A percentile compares a stretch with the other conserved stretches of the same genome.
These are phyloP conservation scores for Artemia sinica DNA, from an alignment of 2,888 invertebrate genomes.

Conservation along the genomic window DNA sequence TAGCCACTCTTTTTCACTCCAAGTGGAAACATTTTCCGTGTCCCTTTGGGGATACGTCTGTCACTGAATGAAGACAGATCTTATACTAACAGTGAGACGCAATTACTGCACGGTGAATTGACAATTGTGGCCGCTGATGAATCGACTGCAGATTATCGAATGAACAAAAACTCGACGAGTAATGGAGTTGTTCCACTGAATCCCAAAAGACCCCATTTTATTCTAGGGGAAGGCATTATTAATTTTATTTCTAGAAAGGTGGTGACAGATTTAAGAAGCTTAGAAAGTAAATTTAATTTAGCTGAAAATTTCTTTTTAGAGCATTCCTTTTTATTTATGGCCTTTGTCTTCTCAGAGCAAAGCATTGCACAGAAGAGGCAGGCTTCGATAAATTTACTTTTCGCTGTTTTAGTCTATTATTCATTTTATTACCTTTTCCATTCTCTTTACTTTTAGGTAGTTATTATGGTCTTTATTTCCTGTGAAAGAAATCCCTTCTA, in stretches of 20 bases:
- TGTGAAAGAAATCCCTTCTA: no score
- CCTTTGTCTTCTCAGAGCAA: no score
- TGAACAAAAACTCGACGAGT: constrained; percentile 13
- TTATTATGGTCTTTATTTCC: no score
- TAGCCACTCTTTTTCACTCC: constrained; percentile 12
- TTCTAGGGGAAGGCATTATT: constrained; percentile 5
- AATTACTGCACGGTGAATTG: constrained; percentile 12
- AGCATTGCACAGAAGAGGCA: no score
- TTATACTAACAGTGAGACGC: constrained; percentile 11
- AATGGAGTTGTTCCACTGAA: constrained; percentile 11
- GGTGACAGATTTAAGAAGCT: no score
- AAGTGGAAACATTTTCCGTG: constrained; percentile 12
- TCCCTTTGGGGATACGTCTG: constrained; percentile 2
- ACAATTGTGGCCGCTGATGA: constrained; percentile 14
- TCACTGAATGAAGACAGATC: constrained; percentile 13
- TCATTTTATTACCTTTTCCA: no score
- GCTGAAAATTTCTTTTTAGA: no score
- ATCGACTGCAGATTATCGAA: constrained; percentile 14
- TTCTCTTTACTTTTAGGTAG: no score
- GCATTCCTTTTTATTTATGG: no score
- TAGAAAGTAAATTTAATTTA: no score
- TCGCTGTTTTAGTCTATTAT: no score
- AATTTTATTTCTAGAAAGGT: background rate
- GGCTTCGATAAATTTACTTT: no score
- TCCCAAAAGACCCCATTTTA: background rate